phyloP scores from a whole-genome alignment of 2,888 invertebrate genomes.

The Homarus gammarus region DNA sequence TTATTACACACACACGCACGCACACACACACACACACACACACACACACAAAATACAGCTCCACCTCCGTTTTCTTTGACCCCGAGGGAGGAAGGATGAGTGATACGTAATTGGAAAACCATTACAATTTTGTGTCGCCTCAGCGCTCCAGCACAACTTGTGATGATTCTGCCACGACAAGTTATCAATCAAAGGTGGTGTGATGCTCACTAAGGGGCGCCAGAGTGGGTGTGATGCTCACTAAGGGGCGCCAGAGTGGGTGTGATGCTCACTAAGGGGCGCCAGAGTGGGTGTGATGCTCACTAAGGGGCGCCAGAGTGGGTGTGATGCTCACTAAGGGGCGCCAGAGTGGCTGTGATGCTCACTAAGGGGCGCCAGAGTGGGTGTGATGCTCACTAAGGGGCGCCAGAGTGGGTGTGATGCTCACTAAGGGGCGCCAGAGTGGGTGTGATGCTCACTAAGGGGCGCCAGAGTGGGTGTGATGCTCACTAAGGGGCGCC shows the following conservation, averaged over 20 bases:
- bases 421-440: not conserved
- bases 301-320: no score
- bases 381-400: not conserved
- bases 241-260: not conserved
- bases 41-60: no score
- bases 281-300: not conserved
- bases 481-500: not conserved
- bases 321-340: not conserved
- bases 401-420: not conserved
- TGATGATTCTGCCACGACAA: slow-evolving; percentile 1
- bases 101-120: not conserved
- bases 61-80: not conserved
- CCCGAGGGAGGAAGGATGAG: not conserved
- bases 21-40: no score
- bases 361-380: not conserved
- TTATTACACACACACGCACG: no score
- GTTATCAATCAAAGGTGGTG: not conserved
- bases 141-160: not conserved
- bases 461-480: not conserved
- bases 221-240: not conserved
- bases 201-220: not conserved
- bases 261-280: not conserved
- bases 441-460: not conserved
- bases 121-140: not conserved
- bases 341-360: not conserved